Evolutionary conservation across 1,140 invertebrate species (phyloP), one percentile per base, ranked within the genome.

Genomic region (Phymastichus coffea): DNA sequence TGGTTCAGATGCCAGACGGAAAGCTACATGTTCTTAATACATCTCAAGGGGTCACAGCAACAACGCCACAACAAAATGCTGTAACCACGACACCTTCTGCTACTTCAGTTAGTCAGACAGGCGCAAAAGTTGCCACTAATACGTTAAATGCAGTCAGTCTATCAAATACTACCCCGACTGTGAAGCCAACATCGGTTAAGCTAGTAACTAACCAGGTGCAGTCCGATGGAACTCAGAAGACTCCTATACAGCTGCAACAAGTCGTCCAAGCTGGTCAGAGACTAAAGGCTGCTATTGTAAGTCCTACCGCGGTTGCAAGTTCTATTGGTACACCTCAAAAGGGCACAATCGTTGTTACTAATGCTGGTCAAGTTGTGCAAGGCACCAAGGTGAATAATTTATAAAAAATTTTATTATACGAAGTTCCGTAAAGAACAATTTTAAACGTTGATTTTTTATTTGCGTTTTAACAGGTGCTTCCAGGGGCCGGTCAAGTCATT

Each of bases 1-100:
- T 97, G 22, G 87, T 97, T 20, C 91, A 96, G 73, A 88, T 95
- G 83, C 87, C 94, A 0, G 94, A 97, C 80, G 95, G 95, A 0
- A 93, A 95, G 76, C 78, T 97, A 26, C 94, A 97, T 69, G 88
- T 97, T 3, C 82, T 95, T 17, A 90, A 86, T 33, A 85, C 84
- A 17, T 70, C 78, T 49, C 81, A 81, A 66, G 70, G 71, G 30
- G 68, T 74, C 2, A 48, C 68, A 2, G 65, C 72, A 26, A 66
- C 69, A 0, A 60, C 69, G 9, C 48, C 68, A 20, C 67, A 67
- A 12, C 60, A 65, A 14, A 17, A 64, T 4, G 44, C 62, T 9
- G 43, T 64, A 0, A 56, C 54, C 25, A 68, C 63, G 23, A 62
- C 71, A 19, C 46, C 71, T 52, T 66, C 69, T 26, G 20, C 57